These are phyloP conservation scores for Crypturellus undulatus DNA, from an alignment of 2,113 vertebrate genomes.

Conservation along the genomic window DNA sequence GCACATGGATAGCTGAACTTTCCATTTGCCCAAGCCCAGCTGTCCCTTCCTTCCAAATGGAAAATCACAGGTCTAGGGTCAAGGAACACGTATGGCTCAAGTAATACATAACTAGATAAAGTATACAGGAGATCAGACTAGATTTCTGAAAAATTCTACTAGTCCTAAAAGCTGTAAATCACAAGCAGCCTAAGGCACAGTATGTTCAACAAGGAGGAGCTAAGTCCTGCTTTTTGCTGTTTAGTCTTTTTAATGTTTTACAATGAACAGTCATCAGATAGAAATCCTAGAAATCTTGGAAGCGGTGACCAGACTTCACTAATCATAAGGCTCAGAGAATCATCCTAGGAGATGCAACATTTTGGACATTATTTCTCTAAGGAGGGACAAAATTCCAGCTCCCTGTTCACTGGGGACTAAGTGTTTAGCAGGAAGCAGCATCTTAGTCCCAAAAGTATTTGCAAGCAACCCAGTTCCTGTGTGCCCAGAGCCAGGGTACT, in stretches of 20 bases:
- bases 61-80: background rate
- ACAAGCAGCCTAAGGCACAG: background rate
- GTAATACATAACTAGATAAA: background rate
- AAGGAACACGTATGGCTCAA: background rate
- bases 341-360: background rate
- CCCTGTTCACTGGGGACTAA: background rate
- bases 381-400: too few species aligned
- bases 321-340: background rate
- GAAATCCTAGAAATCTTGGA: background rate
- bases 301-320: background rate
- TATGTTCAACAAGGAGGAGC: background rate
- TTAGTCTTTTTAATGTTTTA: background rate
- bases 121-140: background rate
- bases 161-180: background rate
- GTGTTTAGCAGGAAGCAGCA: background rate
- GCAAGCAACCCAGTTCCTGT: background rate
- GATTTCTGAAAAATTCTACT: background rate
- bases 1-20: background rate
- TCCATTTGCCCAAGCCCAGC: background rate
- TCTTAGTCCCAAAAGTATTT: background rate
- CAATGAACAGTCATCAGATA: background rate
- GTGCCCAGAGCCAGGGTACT: background rate
- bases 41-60: background rate
- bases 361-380: background rate
- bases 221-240: background rate